A percentile compares a stretch with the other conserved stretches of the same genome.
These are phyloP conservation scores for Turritopsis rubra DNA, from an alignment of 30 jellyfish, hydroid and myxozoan species.

Conservation along the genomic window DNA sequence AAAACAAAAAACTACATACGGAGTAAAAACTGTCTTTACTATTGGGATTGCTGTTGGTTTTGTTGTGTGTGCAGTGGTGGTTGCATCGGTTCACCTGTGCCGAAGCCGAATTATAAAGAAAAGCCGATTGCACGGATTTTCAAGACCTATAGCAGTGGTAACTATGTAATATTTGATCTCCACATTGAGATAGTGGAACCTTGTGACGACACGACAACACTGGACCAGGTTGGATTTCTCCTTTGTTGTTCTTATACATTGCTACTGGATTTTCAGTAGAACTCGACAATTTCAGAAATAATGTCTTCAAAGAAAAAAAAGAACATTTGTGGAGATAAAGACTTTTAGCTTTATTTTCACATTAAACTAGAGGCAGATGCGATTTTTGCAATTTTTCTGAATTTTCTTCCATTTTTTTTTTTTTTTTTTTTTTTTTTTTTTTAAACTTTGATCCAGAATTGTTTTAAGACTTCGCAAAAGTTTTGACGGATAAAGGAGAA, in stretches of 20 bases:
- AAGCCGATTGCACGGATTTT: background rate
- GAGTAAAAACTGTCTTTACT: background rate
- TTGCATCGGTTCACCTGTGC: background rate
- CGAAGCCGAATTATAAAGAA: background rate
- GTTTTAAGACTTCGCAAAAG: too few species aligned
- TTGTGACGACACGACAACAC: background rate
- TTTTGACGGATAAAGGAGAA: background rate
- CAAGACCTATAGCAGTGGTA: background rate
- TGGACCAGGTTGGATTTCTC: background rate
- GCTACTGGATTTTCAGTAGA: too few species aligned
- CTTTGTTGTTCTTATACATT: too few species aligned
- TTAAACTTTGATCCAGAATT: background rate
- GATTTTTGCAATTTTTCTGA: background rate
- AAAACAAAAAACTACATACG: background rate
- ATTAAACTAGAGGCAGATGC: background rate
- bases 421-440: too few species aligned
- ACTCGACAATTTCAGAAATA: background rate
- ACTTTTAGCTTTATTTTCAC: background rate
- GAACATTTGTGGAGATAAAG: too few species aligned
- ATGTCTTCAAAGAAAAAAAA: background rate
- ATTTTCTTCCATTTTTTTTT: too few species aligned
- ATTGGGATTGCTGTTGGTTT: background rate
- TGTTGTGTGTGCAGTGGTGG: background rate
- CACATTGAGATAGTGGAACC: background rate
- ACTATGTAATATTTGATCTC: background rate